Base-by-base conservation (phyloP, 2,888 invertebrate species). In the Phrixothrix hirtus region DNA sequence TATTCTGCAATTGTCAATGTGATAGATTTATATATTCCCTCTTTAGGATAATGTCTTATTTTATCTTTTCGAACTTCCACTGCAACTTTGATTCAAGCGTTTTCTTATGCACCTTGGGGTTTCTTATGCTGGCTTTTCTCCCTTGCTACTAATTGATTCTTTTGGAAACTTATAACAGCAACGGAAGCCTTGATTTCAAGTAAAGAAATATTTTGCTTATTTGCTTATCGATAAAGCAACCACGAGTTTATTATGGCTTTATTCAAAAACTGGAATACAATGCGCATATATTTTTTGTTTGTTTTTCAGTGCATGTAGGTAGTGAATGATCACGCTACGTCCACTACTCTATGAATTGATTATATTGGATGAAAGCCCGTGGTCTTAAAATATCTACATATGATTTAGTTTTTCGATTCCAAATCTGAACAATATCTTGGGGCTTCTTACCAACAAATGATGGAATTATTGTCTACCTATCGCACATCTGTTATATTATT, bases 401-500 rank as follows among this genome's bases (percentile, higher is more conserved):
- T n/a, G n/a, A n/a, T n/a, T n/a, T n/a, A n/a, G 5, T 46, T 47
- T 55, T 55, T 15, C 43, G 30, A 25, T 47, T 38, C 55, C 55
- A 55, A 41, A 46, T 51, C 25, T 41, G 2, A 5, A 41, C 42
- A 50, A 32, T 15, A 39, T 46, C 39, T 15, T 52, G 52, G 10
- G 39, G 54, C 32, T 49, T 35, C 32, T 43, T 47, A 2, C 55
- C 51, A 34, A 17, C 45, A 45, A 41, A 53, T 25, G 27, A 31
- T 15, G 52, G 48, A 48, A 49, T 52, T 56, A 15, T 52, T 56
- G 17, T 56, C 52, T 11, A 35, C 32, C 45, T 44, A 52, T 31
- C 49, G 38, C 6, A 56, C 11, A 9, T 41, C 34, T 43, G 49
- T 46, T 14, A 56, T 48, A 31, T 56, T 56, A 30, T 50, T 30